A percentile compares a stretch with the other conserved stretches of the same genome.
Conservation (phyloP, 2,888 invertebrate species). For the Pristionchus entomophagus region DNA sequence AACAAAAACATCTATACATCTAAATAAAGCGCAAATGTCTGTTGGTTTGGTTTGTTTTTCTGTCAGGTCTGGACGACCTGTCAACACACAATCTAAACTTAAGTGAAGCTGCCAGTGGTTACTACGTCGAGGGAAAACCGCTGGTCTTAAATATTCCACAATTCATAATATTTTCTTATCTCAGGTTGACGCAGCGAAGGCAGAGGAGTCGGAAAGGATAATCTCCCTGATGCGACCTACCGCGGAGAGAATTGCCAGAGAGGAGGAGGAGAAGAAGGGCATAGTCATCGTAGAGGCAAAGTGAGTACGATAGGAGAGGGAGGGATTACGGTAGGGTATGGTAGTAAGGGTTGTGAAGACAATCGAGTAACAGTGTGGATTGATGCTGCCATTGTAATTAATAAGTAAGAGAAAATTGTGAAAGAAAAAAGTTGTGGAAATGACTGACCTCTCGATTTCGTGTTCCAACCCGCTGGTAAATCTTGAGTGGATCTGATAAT, state of each 20-base stretch:
- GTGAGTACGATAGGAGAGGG: slow-evolving; percentile 74
- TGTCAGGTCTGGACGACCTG: too few species aligned
- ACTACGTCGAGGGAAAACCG: too few species aligned
- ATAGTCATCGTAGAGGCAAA: slow-evolving; percentile 88
- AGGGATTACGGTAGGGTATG: not conserved
- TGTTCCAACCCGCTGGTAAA: not conserved
- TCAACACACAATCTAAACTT: too few species aligned
- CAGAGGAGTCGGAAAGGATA: slow-evolving; percentile 67
- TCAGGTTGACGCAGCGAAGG: slow-evolving; percentile 68
- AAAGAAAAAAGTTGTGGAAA: not conserved
- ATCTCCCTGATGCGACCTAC: slow-evolving; percentile 90
- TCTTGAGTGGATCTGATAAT: too few species aligned
- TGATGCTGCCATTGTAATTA: not conserved
- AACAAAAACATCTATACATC: too few species aligned
- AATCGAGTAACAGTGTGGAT: slow-evolving; percentile 83
- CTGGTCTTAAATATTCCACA: too few species aligned
- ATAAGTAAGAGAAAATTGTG: not conserved
- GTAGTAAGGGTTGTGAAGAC: slow-evolving; percentile 74
- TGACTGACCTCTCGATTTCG: not conserved
- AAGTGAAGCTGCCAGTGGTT: too few species aligned
- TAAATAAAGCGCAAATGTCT: too few species aligned
- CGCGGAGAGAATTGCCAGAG: slow-evolving; percentile 86
- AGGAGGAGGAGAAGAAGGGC: slow-evolving; percentile 88
- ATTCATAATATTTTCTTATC: too few species aligned
- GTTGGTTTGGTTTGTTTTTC: too few species aligned